phyloP scores from a whole-genome alignment of 1,140 invertebrate genomes.

The Bacillus rossius region DNA sequence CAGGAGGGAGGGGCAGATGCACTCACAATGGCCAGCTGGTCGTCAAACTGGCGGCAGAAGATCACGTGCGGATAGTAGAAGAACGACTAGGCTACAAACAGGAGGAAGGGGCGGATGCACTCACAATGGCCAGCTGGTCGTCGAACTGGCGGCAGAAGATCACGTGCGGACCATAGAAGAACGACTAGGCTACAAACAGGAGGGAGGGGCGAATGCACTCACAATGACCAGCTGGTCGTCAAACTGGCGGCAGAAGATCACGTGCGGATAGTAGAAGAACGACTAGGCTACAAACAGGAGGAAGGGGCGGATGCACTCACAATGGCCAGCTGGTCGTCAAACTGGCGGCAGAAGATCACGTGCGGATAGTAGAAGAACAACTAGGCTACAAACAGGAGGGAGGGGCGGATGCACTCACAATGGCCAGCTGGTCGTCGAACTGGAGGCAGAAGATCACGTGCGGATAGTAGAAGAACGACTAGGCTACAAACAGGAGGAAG shows the following conservation, averaged over 20 bases:
- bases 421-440: too few species aligned
- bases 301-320: too few species aligned
- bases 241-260: conserved; percentile 64
- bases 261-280: conserved; percentile 65
- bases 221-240: conserved; percentile 63
- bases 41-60: conserved; percentile 63
- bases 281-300: conserved; percentile 65
- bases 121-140: conserved; percentile 60
- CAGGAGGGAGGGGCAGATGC: not conserved
- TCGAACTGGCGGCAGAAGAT: conserved; percentile 65
- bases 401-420: too few species aligned
- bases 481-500: too few species aligned
- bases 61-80: conserved; percentile 68
- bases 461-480: too few species aligned
- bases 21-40: conserved; percentile 60
- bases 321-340: too few species aligned
- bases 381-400: too few species aligned
- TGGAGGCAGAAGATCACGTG: too few species aligned
- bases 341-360: too few species aligned
- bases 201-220: conserved; percentile 32
- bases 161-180: conserved; percentile 67
- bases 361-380: too few species aligned
- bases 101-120: conserved; percentile 60
- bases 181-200: conserved; percentile 64
- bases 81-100: conserved; percentile 64